Base-by-base conservation (phyloP, 2,888 invertebrate genomes). In the Hypolimnas misippus region DNA sequence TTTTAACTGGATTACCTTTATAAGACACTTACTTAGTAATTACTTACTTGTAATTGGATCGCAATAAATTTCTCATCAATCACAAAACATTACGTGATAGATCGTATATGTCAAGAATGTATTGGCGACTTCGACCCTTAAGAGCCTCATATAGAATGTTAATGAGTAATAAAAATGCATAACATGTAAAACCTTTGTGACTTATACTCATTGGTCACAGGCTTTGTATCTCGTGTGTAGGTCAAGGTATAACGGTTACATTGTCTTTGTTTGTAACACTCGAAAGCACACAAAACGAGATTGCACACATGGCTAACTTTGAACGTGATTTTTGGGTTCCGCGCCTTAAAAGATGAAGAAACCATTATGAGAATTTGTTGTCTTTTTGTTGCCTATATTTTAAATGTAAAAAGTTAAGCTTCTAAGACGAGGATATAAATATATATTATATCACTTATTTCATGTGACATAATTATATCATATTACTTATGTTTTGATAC, bases 221-320 rank as follows among this genome's bases (percentile, higher is more conserved):
- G 63, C 49, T 10, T 14, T 49, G 40, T 57, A 46, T 21, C 25
- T 40, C 16, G 46, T 31, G 46, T 21, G 25, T 51, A 65, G 57
- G 57, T 65, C 55, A 62, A 62, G 57, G 57, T 8, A 62, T 58
- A 65, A 58, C 62, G 62, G 57, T 55, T 21, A 5, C 16, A 57
- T 56, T 56, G 57, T 54, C 54, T 55, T 31, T 52, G 19, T 42
- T 19, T 29, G 55, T 31, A 44, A 60, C 29, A 56, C 38, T 53
- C 12, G 21, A 31, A 17, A 17, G 46, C 29, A 21, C 19, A 14
- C 38, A 25, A 17, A 19, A 56, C 25, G 31, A 31, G 31, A 35
- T 21, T 57, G 31, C 16, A 38, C 35, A 49, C 49, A 31, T 35
- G 46, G 21, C 33, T 57, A 14, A 21, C 33, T 57, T 33, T 10